phyloP scores from a whole-genome alignment of 2,797 vertebrate species.

The Hippoglossus hippoglossus region DNA sequence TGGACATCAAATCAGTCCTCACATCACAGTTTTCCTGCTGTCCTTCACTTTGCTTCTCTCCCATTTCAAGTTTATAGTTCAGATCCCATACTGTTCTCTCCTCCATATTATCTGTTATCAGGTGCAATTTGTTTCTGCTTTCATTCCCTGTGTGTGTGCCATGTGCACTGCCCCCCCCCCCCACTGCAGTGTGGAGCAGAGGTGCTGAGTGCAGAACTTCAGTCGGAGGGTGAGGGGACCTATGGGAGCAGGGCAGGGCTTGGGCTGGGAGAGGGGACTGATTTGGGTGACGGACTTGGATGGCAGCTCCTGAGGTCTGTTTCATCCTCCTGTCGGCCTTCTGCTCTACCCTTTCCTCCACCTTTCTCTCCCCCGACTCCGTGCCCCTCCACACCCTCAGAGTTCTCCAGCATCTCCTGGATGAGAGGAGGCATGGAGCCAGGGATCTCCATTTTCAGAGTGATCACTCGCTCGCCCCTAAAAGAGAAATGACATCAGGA shows the following conservation, averaged over 20 bases:
- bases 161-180: neutral
- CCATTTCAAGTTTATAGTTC: slow-evolving; percentile 11
- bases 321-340: slow-evolving; percentile 80
- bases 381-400: slow-evolving; percentile 91
- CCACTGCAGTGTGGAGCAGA: neutral
- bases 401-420: slow-evolving; percentile 98
- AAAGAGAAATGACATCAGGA: neutral
- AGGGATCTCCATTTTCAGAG: slow-evolving; percentile 97
- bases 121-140: neutral
- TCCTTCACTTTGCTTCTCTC: neutral
- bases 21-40: neutral
- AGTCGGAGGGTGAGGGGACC: slow-evolving; percentile 39
- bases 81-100: neutral
- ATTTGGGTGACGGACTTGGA: slow-evolving; percentile 10
- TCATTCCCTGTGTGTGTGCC: neutral
- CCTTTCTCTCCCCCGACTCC: slow-evolving; percentile 68
- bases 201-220: slow-evolving; percentile 17
- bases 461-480: slow-evolving; percentile 97
- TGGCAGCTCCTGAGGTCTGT: slow-evolving; percentile 3
- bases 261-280: slow-evolving; percentile 20
- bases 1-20: slow-evolving; percentile 3
- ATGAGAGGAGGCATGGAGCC: slow-evolving; percentile 98
- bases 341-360: slow-evolving; percentile 46
- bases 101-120: neutral
- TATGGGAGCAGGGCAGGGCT: slow-evolving; percentile 33